Base-by-base conservation (phyloP, 2,888 invertebrate species). In the Lymantria dispar region DNA sequence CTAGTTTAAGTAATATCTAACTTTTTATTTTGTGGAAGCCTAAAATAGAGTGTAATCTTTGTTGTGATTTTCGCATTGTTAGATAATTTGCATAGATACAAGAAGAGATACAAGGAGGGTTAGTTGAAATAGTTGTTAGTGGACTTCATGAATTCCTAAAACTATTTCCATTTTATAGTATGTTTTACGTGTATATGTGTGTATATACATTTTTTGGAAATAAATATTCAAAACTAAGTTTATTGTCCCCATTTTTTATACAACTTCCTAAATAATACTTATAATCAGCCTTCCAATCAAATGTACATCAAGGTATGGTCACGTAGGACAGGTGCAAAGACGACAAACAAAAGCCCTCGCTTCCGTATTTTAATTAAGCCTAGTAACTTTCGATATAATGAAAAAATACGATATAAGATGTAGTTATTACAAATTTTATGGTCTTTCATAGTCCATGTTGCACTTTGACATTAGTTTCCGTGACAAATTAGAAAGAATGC, bases 281-380 rank as follows among this genome's bases (percentile, higher is more conserved):
- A 65, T 74, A 83, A 87, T 85, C 85, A 64, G 50, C 63, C 42
- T 42, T 42, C 29, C 42, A 80, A 87, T 85, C 86, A 75, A 58
- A 62, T 50, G 49, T 57, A 56, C 58, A 48, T 53, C 51, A 54
- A 47, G 52, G 59, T 58, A 47, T 58, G 66, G 58, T 55, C 56
- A 47, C 31, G 42, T 48, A 49, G 47, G 60, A 64, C 68, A 68
- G 68, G 68, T 68, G 68, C 59, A 68, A 60, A 60, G 59, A 64
- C 57, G 54, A 60, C 47, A 59, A 57, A 55, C 59, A 62, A 62
- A 54, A 52, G 48, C 47, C 40, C 46, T 57, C 56, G 56, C 56
- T 66, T 68, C 68, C 64, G 56, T 45, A 58, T 64, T 56, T 59
- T 62, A 69, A 64, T 68, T 62, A 64, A 22, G 22, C 22, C 22